Percentiles rank a stretch among this genome's conserved stretches.
Conservation (phyloP, 2,113 vertebrate genomes). For the Burhinus oedicnemus region DNA sequence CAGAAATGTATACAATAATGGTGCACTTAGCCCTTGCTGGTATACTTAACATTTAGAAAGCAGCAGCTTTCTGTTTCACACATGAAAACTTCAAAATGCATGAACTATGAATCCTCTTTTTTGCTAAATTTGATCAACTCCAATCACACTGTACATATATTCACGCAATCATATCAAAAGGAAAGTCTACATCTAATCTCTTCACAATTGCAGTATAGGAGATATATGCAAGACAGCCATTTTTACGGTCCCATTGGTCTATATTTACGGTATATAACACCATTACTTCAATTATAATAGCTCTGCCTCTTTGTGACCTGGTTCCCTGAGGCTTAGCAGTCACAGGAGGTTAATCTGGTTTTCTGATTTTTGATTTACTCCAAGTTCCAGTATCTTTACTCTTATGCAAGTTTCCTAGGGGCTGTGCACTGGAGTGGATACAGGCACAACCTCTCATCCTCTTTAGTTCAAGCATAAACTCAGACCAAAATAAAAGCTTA, state of each 20-base stretch:
- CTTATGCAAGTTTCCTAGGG: slow-evolving; percentile 54
- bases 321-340: slow-evolving; percentile 21
- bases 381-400: slow-evolving; percentile 48
- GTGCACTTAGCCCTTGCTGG: neutral
- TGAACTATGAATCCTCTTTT: neutral
- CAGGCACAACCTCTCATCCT: neutral
- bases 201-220: neutral
- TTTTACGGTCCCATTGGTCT: neutral
- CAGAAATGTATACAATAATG: neutral
- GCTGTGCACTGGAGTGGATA: slow-evolving; percentile 60
- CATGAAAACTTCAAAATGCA: neutral
- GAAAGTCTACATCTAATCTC: neutral
- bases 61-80: slow-evolving; percentile 18
- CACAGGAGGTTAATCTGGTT: slow-evolving; percentile 57
- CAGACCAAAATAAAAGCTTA: slow-evolving; percentile 16
- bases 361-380: slow-evolving; percentile 58
- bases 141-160: neutral
- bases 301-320: slow-evolving; percentile 27
- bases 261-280: neutral
- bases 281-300: slow-evolving; percentile 19
- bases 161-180: neutral
- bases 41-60: slow-evolving; percentile 11
- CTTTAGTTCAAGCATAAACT: slow-evolving; percentile 25
- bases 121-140: neutral
- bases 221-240: neutral